A percentile compares a stretch with the other conserved stretches of the same genome.
Evolutionary conservation across 2,797 vertebrate species (phyloP).

Genomic region (Eremophila alpestris): DNA sequence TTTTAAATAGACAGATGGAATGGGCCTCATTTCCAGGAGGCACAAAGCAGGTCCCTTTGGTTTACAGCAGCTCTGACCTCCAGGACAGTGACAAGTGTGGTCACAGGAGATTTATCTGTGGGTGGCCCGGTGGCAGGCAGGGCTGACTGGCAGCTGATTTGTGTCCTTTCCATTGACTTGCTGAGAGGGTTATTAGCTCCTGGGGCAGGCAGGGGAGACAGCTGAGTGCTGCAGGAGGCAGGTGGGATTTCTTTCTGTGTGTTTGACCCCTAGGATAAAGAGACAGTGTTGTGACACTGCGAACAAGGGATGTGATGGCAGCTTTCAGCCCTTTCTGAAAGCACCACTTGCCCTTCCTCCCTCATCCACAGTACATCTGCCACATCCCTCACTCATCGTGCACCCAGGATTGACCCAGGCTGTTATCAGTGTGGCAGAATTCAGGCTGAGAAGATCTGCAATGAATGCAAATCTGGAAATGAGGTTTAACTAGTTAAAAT

Average conservation of each 20-base stretch:
- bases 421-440: neutral
- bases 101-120: neutral
- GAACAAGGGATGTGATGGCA: neutral
- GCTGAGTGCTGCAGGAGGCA: neutral
- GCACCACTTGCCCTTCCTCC: neutral
- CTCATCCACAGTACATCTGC: neutral
- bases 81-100: neutral
- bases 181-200: neutral
- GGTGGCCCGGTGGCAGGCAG: rapidly evolving
- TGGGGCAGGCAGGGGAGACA: neutral
- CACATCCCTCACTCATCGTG: neutral
- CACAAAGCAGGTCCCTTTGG: neutral
- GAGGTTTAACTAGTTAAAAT: neutral
- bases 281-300: rapidly evolving
- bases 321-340: neutral
- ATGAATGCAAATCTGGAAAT: neutral
- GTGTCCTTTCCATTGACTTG: neutral
- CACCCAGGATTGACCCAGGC: neutral
- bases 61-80: neutral
- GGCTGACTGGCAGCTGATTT: neutral
- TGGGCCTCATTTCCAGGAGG: neutral
- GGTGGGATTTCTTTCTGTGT: neutral
- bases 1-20: neutral
- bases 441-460: neutral
- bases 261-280: neutral